Evolutionary conservation across 2,797 vertebrate genomes (phyloP), one percentile per base, ranked within the genome.

Genomic region (Neoniphon sammara): DNA sequence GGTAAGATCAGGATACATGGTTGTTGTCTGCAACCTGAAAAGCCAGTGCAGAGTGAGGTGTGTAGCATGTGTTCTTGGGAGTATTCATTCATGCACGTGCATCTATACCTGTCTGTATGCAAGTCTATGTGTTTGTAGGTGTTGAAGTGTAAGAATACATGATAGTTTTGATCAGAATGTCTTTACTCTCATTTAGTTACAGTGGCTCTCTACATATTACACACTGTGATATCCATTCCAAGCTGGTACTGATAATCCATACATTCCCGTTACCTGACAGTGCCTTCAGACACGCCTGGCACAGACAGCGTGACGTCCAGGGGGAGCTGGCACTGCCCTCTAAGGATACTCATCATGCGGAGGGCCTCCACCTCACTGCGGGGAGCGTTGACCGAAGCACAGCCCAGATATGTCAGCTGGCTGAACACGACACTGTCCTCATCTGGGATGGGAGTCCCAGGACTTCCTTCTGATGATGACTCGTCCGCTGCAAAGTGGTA

Each of bases 401-500:
- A 99, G 80, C 98, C 98, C 53, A 99, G 91, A 87, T 99, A 99
- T 0, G 97, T 99, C 57, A 99, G 96, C 91, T 99, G 97, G 92
- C 96, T 99, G 88, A 99, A 99, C 90, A 98, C 95, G 46, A 99
- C 96, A 0, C 98, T 99, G 94, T 98, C 97, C 86, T 99, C 98
- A 1, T 99, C 98, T 0, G 95, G 95, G 79, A 97, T 89, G 0
- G 97, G 96, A 1, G 96, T 97, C 60, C 95, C 89, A 4, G 96
- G 96, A 85, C 94, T 95, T n/a, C 90, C 87, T 6, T 92, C 94
- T 1, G 93, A 93, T 6, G 92, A 93, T 0, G 92, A 93, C 63
- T 95, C 93, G 44, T 93, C 95, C 12, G 76, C 89, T 91, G 78
- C 55, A 76, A 25, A 30, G 18, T 11, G 17, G 14, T 4, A 25